Base-by-base conservation (phyloP, 2,888 invertebrate species). In the Julus scanicus region DNA sequence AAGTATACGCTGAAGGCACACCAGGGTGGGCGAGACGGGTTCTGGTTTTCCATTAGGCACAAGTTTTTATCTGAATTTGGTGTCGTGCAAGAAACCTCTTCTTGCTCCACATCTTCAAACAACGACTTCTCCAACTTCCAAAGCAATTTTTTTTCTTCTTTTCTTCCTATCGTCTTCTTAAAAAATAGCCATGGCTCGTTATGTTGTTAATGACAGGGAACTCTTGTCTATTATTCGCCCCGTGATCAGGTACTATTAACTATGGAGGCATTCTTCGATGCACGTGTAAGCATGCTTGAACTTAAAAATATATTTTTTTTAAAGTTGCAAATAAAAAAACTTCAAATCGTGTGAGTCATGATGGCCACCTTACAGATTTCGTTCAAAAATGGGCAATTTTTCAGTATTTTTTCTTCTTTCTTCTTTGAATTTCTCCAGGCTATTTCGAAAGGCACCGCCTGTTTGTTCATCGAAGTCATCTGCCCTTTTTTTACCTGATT, bases 221-320 rank as follows among this genome's bases (percentile, higher is more conserved):
- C 85, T 85, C 20, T 85, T 40, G 85, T 39, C 85, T 85, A 44
- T 85, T 85, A 85, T 85, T 85, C 85, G 85, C 49, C 85, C 40
- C 85, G 20, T 80, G 80, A 80, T 80, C 80, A 80, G 80, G 37
- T 37, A 37, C 80, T 80, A 80, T 80, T 80, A 80, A 85, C 49
- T 49, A 85, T 11, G 20, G 29, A 84, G 44, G 49, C 49, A 48
- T 44, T 49, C 49, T 85, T 20, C 49, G 85, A 49, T 85, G 48
- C 85, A 85, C 49, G n/a, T 85, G 48, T 20, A 44, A n/a, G 85
- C 44, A 85, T 11, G 40, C 20, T 15, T 9, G 85, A 85, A 44
- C 4, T 85, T 85, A n/a, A 71, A 71, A 71, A 29, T 29, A 29
- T 29, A 29, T 17, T 39, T 6, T 40, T n/a, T 44, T n/a, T 44